phyloP scores from a whole-genome alignment of 1,140 invertebrate species.

The Monochamus saltuarius region DNA sequence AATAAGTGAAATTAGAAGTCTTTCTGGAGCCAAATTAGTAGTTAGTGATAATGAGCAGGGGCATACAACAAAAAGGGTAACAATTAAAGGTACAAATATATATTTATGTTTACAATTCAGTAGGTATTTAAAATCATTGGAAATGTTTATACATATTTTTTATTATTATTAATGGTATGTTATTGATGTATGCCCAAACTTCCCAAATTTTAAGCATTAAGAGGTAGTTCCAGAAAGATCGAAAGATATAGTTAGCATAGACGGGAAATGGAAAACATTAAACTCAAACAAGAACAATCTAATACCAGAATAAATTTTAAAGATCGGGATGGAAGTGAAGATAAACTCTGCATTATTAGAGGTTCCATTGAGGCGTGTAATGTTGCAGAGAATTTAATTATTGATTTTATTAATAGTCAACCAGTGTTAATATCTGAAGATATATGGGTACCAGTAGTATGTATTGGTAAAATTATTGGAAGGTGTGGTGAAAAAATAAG shows the following conservation, averaged over 20 bases:
- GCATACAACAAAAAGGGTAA: slow-evolving; percentile 39
- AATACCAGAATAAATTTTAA: slow-evolving; percentile 69
- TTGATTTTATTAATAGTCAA: slow-evolving; percentile 68
- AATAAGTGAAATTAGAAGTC: slow-evolving; percentile 67
- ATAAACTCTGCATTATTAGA: slow-evolving; percentile 65
- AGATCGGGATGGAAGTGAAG: slow-evolving; percentile 54
- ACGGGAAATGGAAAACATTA: slow-evolving; percentile 68
- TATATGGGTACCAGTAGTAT: slow-evolving; percentile 64
- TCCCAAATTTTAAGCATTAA: too few species aligned
- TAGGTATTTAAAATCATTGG: background rate
- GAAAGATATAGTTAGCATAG: too few species aligned
- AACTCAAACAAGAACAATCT: slow-evolving; percentile 69
- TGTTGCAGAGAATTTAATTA: slow-evolving; percentile 69
- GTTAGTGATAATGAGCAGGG: slow-evolving; percentile 48
- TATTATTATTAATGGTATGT: too few species aligned
- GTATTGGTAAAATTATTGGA: slow-evolving; percentile 70
- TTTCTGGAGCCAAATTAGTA: slow-evolving; percentile 64
- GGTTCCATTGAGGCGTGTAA: slow-evolving; percentile 64
- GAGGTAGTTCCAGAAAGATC: too few species aligned
- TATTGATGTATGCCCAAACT: too few species aligned
- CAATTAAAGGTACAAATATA: slow-evolving; percentile 49
- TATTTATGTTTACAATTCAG: background rate
- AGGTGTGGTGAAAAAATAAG: slow-evolving; percentile 68
- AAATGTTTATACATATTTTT: background rate
- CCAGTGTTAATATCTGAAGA: slow-evolving; percentile 64